Evolutionary conservation across 2,797 vertebrate species (phyloP), one percentile per base, ranked within the genome.

Genomic region (Sarcophilus harrisii): DNA sequence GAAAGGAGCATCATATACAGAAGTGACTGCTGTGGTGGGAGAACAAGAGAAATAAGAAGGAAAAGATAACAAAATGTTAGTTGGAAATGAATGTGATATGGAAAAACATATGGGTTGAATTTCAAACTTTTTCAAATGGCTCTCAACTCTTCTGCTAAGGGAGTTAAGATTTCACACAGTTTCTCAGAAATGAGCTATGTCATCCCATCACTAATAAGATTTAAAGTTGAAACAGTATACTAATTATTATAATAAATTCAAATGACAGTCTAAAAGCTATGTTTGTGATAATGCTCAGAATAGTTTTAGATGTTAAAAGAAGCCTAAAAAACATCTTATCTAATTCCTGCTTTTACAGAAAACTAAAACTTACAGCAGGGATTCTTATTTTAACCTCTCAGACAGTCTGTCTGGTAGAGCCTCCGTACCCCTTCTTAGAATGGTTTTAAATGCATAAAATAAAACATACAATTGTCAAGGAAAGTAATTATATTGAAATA

Each of bases 61-160:
- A 81, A 45, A 87, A 87, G 73, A 81, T 18, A 87, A 87, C 73
- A 95, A 93, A 95, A 18, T 93, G 92, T 58, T 32, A 91, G 21
- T 54, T 11, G 90, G 93, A 95, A 90, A 89, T 87, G 38, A 29
- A 95, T 38, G 32, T 13, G 57, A 8, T 60, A 96, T 95, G 38
- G 21, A 96, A 96, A 96, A 96, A 49, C 3, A 90, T 30, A 59
- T 21, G n/a, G 16, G 92, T 18, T 91, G 91, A 90, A 87, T 94
- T 95, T 94, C 58, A 94, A 96, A 97, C 14, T 59, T 95, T 11
- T 94, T 96, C 62, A 97, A 93, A 93, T 32, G 92, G 95, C 38
- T 95, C n/a, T 94, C 93, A 92, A 60, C 92, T 94, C 95, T 95
- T 54, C 9, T 93, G 8, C 60, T 58, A 87, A 38, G 94, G 93